Evolutionary conservation across 1,140 invertebrate genomes (phyloP).

Genomic region (Drosophila parabipectinata): DNA sequence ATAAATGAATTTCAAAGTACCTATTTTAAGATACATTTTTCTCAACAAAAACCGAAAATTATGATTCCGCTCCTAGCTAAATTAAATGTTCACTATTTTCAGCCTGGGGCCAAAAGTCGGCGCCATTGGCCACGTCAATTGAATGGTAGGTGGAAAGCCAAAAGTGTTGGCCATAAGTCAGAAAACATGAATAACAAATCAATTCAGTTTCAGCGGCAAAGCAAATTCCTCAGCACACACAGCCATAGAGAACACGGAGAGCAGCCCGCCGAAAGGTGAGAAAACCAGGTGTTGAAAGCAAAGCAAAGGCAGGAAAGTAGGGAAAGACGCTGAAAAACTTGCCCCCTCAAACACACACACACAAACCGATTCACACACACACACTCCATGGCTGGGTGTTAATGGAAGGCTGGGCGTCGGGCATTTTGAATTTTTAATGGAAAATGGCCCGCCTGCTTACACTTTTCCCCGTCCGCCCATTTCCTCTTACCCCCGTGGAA

Average conservation of each 20-base stretch:
- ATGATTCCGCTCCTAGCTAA: conserved; percentile 33
- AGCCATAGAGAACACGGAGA: conserved; percentile 4
- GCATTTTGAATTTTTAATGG: conserved; percentile 81
- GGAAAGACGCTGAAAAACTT: conserved; percentile 40
- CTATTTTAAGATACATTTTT: no score
- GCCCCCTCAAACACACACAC: conserved; percentile 26
- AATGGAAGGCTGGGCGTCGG: conserved; percentile 75
- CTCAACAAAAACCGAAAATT: not conserved
- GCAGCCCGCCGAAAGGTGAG: conserved; percentile 66
- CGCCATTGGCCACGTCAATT: conserved; percentile 66
- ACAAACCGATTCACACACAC: conserved; percentile 16
- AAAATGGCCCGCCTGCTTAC: conserved; percentile 67
- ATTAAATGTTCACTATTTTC: conserved; percentile 78
- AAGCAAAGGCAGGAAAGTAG: conserved; percentile 32
- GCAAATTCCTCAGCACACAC: conserved; percentile 68
- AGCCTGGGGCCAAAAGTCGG: conserved; percentile 36
- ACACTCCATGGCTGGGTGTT: conserved; percentile 51
- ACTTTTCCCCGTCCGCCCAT: conserved; percentile 5
- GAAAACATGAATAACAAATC: conserved; percentile 82
- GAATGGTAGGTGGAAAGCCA: conserved; percentile 75
- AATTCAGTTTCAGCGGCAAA: conserved; percentile 74
- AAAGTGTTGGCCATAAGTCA: conserved; percentile 81
- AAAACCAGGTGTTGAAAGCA: conserved; percentile 78
- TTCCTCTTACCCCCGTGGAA: conserved; percentile 5
- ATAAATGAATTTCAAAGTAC: no score